These are phyloP conservation scores for Osmerus eperlanus DNA, from an alignment of 2,113 vertebrate species.

Conservation along the genomic window DNA sequence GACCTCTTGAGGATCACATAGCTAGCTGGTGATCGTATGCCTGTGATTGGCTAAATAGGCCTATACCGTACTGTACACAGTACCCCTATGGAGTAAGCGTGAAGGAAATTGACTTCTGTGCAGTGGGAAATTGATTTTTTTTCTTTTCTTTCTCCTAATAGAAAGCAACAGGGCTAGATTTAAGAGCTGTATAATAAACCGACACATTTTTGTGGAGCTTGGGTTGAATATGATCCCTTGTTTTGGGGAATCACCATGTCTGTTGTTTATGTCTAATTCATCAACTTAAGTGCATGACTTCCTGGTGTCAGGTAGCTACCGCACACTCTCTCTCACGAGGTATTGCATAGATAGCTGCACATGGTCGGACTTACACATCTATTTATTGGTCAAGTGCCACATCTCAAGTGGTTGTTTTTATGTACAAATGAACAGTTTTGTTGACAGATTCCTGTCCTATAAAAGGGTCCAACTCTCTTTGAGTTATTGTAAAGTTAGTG, in stretches of 20 bases:
- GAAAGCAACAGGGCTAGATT: too few species aligned
- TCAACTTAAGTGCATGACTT: neutral
- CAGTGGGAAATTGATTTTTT: too few species aligned
- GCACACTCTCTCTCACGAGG: neutral
- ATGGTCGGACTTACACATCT: too few species aligned
- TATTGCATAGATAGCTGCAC: neutral
- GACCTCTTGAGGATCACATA: neutral
- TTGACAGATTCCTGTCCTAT: too few species aligned
- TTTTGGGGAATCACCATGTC: conserved; percentile 1
- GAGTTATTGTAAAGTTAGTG: too few species aligned
- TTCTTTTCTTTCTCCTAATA: too few species aligned
- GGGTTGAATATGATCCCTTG: neutral
- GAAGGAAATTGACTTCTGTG: neutral
- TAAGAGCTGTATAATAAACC: neutral
- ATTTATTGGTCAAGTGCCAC: too few species aligned
- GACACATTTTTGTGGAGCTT: neutral
- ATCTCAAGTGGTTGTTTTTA: too few species aligned
- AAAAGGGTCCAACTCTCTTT: too few species aligned
- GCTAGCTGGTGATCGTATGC: conserved; percentile 1
- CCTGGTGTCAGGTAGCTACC: neutral
- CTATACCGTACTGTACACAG: neutral
- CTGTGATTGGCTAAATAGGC: conserved; percentile 4
- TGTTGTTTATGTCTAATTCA: neutral
- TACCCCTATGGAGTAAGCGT: neutral
- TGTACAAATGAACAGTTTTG: too few species aligned